These are phyloP conservation scores for Turdus rufiventris DNA, from an alignment of 2,113 vertebrate species.

Conservation along the genomic window DNA sequence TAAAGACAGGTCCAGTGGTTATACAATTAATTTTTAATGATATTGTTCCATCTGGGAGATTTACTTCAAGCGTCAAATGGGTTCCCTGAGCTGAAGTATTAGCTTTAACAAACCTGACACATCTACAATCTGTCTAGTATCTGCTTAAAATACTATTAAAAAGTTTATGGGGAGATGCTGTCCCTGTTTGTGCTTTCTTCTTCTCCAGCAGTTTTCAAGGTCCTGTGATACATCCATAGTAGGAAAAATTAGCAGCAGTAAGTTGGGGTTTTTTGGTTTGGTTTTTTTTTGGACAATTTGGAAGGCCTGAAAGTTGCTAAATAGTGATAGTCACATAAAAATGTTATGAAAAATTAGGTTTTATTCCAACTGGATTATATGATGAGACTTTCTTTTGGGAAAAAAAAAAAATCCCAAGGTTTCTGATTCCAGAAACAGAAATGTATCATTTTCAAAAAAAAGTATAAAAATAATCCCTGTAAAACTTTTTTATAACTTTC, in stretches of 20 bases:
- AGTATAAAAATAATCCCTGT: neutral
- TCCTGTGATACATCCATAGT: neutral
- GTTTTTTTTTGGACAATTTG: neutral
- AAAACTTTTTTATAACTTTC: neutral
- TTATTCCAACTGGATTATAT: neutral
- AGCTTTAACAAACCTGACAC: slow-evolving; percentile 47
- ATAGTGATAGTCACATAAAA: neutral
- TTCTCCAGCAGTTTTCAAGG: neutral
- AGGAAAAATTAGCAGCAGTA: neutral
- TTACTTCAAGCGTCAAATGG: slow-evolving; percentile 59
- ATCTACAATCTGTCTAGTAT: neutral
- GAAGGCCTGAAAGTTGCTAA: neutral
- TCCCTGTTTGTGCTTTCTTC: neutral
- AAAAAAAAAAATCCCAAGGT: neutral
- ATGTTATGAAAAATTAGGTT: rapidly evolving
- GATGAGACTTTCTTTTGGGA: rapidly evolving
- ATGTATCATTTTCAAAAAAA: neutral
- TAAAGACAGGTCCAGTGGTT: slow-evolving; percentile 64
- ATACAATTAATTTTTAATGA: slow-evolving; percentile 78
- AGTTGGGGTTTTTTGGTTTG: rapidly evolving
- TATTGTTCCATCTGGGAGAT: slow-evolving; percentile 64
- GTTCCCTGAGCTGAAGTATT: slow-evolving; percentile 30
- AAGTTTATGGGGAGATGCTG: neutral
- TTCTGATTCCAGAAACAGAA: neutral
- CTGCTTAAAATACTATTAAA: slow-evolving; percentile 24